These are phyloP conservation scores for Syndactyla subalaris DNA, from an alignment of 2,797 vertebrate genomes.

Conservation along the genomic window DNA sequence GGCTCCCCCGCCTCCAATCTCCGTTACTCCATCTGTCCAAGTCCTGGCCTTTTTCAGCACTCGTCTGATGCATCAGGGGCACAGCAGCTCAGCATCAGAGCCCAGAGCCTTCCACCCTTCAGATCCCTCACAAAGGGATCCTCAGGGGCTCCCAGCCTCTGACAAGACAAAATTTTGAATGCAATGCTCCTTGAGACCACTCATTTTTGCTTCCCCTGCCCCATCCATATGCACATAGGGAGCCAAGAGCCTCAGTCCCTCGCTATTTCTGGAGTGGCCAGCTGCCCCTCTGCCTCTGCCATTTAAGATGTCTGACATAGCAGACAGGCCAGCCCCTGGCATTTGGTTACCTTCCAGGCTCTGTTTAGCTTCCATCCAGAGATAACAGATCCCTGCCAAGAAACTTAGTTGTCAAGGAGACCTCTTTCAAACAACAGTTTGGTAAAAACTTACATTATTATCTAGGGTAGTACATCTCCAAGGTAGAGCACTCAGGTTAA, in stretches of 20 bases:
- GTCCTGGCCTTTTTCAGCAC: conserved; percentile 27
- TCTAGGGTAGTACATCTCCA: background rate
- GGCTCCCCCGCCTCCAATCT: background rate
- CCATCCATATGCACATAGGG: background rate
- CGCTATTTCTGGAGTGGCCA: background rate
- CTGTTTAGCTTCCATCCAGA: background rate
- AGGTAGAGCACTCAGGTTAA: conserved; percentile 6
- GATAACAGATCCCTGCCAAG: conserved; percentile 18
- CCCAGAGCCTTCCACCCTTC: background rate
- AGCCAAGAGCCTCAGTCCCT: background rate
- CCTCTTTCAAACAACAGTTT: conserved; percentile 30
- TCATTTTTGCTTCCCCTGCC: background rate
- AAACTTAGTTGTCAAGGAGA: conserved; percentile 37
- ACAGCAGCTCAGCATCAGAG: background rate
- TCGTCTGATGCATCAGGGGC: background rate
- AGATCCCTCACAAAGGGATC: background rate
- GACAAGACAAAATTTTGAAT: background rate
- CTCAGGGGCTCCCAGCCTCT: background rate
- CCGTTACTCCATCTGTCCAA: conserved; percentile 15
- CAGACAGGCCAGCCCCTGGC: conserved; percentile 22
- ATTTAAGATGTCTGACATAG: conserved; percentile 34
- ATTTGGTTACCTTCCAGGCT: conserved; percentile 23
- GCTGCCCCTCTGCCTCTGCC: background rate
- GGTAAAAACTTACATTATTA: background rate
- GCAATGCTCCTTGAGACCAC: background rate